A percentile compares a stretch with the other conserved stretches of the same genome.
Conservation (phyloP, 2,113 vertebrate genomes). For the Indicator indicator region DNA sequence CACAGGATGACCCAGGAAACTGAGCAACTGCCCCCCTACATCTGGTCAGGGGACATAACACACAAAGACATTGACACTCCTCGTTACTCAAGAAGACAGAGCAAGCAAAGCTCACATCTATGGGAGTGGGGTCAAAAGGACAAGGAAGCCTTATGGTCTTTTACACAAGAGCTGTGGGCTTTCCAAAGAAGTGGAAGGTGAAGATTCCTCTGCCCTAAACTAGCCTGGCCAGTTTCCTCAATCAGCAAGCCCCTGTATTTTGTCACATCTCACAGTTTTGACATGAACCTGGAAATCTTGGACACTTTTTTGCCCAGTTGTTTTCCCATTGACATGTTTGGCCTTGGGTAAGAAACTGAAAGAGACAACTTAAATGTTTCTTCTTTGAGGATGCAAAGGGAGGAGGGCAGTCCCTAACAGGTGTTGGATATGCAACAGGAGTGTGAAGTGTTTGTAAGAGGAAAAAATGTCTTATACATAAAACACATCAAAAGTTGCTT, state of each 20-base stretch:
- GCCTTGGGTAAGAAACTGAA: not conserved
- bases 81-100: not conserved
- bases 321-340: not conserved
- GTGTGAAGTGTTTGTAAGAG: not conserved
- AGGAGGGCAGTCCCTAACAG: not conserved
- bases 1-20: not conserved
- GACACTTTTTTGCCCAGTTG: not conserved
- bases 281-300: not conserved
- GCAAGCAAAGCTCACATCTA: not conserved
- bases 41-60: not conserved
- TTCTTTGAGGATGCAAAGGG: not conserved
- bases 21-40: not conserved
- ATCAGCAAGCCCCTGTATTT: not conserved
- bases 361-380: not conserved
- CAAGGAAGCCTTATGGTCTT: not conserved
- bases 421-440: not conserved
- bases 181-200: not conserved
- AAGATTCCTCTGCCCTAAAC: not conserved
- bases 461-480: not conserved
- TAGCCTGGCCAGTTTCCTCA: not conserved
- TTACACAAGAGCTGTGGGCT: not conserved
- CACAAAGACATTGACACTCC: not conserved
- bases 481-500: not conserved
- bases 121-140: conserved; percentile 11
- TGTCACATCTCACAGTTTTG: not conserved